Conservation (phyloP, 2,888 invertebrate species). For the Papilio gigon region DNA sequence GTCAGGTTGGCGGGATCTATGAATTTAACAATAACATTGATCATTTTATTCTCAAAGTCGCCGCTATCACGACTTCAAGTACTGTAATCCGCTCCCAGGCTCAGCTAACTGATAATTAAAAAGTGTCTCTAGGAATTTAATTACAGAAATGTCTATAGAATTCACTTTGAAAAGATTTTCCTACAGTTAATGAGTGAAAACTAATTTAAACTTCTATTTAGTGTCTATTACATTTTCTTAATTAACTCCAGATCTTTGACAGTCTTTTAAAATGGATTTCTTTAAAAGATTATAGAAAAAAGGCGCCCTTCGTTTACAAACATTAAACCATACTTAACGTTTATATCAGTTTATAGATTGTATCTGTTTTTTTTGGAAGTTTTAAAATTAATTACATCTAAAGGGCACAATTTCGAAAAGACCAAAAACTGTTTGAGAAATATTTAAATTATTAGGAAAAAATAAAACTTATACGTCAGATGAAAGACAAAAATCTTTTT, state of each 20-base stretch:
- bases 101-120: slow-evolving; percentile 29
- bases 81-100: slow-evolving; percentile 10
- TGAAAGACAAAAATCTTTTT: neutral
- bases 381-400: too few relatives aligned
- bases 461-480: neutral
- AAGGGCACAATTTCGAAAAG: too few relatives aligned
- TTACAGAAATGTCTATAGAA: slow-evolving; percentile 29
- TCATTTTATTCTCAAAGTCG: neutral
- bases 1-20: too few relatives aligned
- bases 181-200: slow-evolving; percentile 28
- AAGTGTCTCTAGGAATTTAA: slow-evolving; percentile 30
- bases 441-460: too few relatives aligned
- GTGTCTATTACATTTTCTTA: slow-evolving; percentile 16
- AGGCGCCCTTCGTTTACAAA: neutral
- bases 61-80: neutral
- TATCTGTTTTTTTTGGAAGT: too few relatives aligned
- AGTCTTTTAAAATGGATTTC: neutral
- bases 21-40: neutral
- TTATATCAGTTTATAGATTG: neutral
- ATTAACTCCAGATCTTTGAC: slow-evolving; percentile 11
- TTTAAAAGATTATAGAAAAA: neutral
- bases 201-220: slow-evolving; percentile 24
- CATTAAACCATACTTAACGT: neutral
- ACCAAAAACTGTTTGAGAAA: too few relatives aligned
- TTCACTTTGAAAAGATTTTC: slow-evolving; percentile 31